A percentile compares a stretch with the other conserved stretches of the same genome.
phyloP scores from a whole-genome alignment of 2,113 vertebrate genomes.

The Brevimyrus niger region DNA sequence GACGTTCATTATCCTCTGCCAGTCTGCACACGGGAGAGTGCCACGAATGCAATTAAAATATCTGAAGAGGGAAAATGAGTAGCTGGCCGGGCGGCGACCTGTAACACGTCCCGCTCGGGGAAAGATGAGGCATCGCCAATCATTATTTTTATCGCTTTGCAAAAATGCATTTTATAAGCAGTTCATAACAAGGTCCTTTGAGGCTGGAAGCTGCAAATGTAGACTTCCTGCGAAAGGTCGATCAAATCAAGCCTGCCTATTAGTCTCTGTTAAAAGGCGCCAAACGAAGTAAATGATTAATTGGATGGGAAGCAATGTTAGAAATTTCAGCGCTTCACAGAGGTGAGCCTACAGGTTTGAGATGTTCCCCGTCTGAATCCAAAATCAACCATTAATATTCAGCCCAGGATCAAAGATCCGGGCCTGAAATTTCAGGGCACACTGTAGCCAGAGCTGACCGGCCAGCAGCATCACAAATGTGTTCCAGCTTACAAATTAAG shows the following conservation, averaged over 20 bases:
- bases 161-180: slow-evolving; percentile 6
- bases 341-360: not conserved
- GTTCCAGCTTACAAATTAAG: not conserved
- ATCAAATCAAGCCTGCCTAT: slow-evolving; percentile 2
- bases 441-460: not conserved
- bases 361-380: not conserved
- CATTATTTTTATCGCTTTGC: slow-evolving; percentile 18
- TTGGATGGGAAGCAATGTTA: not conserved
- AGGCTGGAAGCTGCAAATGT: slow-evolving; percentile 6
- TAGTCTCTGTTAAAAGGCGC: slow-evolving; percentile 18
- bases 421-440: not conserved
- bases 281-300: slow-evolving; percentile 5
- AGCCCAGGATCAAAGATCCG: not conserved
- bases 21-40: not conserved
- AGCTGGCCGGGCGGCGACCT: not conserved
- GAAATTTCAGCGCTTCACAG: not conserved
- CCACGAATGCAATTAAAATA: slow-evolving; percentile 9
- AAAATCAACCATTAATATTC: not conserved
- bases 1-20: not conserved
- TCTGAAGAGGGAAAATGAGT: slow-evolving; percentile 12
- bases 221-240: slow-evolving; percentile 14
- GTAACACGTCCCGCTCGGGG: not conserved
- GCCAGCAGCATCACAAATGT: not conserved
- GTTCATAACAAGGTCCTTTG: slow-evolving; percentile 2
- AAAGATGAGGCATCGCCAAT: not conserved